Evolutionary conservation across 2,797 vertebrate species (phyloP), one percentile per base, ranked within the genome.

Genomic region (Anguilla obscura): DNA sequence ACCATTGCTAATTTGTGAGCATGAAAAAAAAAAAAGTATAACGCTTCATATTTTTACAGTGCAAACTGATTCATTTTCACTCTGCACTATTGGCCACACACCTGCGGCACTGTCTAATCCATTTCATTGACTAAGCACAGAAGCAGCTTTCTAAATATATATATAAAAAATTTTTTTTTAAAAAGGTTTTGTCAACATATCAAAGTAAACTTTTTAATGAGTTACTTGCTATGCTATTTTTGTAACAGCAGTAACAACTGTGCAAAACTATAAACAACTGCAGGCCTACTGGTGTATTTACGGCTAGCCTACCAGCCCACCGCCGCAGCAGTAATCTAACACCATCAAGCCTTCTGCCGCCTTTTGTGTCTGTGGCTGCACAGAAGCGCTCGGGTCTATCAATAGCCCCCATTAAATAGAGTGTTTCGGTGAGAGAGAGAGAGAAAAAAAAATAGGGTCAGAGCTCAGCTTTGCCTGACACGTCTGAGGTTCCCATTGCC

Each of bases 401-500:
- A 79, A 79, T 27, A 79, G 56, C 54, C 50, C 74, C 54, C 71
- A 87, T 87, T 87, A 60, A 40, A 80, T 24, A 58, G 52, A 80
- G 36, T 58, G 50, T 80, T 87, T 87, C 36, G 76, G 52, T 40
- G 89, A 36, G 60, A 24, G 36, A 36, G 60, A 24, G 36, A 36
- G 36, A 0, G 85, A 52, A n/a, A n/a, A n/a, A n/a, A n/a, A 89
- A 88, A 66, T 56, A 66, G 86, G 85, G 85, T 88, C 83, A 86
- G 56, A 36, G 21, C 48, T 14, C 66, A 66, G 86, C 88, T 76
- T 80, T 60, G 33, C 7, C 56, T 30, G 21, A 56, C 58, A 69
- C 60, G 33, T 69, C 48, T 10, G 7, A 7, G 50, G 48, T 1
- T 74, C 40, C 71, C 84, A 87, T 40, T 16, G 63, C 83, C 84